Conservation (phyloP, 2,113 vertebrate species). For the Varanus komodoensis region DNA sequence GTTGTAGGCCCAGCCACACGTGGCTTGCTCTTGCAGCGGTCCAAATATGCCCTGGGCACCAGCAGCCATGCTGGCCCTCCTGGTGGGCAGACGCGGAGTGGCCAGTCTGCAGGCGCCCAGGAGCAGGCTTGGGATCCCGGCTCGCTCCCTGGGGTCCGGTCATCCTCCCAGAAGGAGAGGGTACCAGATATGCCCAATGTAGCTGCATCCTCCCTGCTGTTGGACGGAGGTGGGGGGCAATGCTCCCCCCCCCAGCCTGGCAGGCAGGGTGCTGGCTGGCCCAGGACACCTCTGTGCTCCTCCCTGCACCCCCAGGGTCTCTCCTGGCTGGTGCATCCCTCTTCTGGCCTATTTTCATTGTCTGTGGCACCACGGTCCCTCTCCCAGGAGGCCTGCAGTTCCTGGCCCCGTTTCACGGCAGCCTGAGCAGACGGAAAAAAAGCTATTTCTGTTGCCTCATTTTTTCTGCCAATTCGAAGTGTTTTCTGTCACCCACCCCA, state of each 20-base stretch:
- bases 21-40: too few relatives aligned
- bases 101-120: neutral
- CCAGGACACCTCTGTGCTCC: neutral
- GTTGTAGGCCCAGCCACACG: too few relatives aligned
- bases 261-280: neutral
- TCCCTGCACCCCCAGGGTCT: too few relatives aligned
- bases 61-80: neutral
- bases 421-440: conserved; percentile 66
- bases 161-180: too few relatives aligned
- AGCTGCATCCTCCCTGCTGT: neutral
- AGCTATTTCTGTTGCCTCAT: conserved; percentile 67
- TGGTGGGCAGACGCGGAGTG: neutral
- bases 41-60: too few relatives aligned
- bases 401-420: conserved; percentile 42
- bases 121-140: neutral
- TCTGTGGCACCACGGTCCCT: neutral
- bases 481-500: conserved; percentile 12
- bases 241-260: too few relatives aligned
- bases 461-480: conserved; percentile 60
- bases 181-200: neutral
- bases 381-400: neutral
- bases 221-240: too few relatives aligned
- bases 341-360: neutral
- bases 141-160: neutral
- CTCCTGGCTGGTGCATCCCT: neutral